Evolutionary conservation across 2,888 invertebrate species (phyloP).

Genomic region (Lepetodrilus schrolli): DNA sequence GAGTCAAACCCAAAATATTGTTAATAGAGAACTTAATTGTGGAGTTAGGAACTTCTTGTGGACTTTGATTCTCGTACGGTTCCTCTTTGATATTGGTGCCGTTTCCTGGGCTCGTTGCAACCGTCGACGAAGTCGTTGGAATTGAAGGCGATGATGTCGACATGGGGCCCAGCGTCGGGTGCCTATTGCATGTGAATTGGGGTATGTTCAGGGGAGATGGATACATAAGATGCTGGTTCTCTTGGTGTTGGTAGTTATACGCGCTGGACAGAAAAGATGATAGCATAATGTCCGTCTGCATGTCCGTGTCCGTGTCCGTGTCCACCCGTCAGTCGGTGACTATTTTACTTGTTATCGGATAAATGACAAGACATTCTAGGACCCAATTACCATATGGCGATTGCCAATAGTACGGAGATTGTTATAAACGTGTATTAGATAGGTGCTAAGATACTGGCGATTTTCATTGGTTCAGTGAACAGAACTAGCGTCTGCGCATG

Average conservation of each 20-base stretch:
- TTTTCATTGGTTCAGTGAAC: slow-evolving; percentile 16
- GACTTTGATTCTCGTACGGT: too few relatives aligned
- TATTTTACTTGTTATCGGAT: background rate
- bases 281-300: background rate
- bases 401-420: slow-evolving; percentile 14
- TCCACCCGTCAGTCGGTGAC: background rate
- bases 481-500: background rate
- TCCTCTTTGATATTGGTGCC: background rate
- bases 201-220: background rate
- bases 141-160: slow-evolving; percentile 3
- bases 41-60: background rate
- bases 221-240: background rate
- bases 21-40: slow-evolving; percentile 59
- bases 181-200: slow-evolving; percentile 1
- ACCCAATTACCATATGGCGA: slow-evolving; percentile 15
- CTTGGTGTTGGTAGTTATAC: background rate
- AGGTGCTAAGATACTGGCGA: slow-evolving; percentile 8
- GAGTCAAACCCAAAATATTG: slow-evolving; percentile 46
- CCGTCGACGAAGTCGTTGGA: background rate
- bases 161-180: background rate
- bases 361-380: background rate
- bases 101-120: background rate
- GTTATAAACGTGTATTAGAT: slow-evolving; percentile 23
- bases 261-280: background rate
- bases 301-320: background rate